Evolutionary conservation across 2,113 vertebrate species (phyloP), one percentile per base, ranked within the genome.

Genomic region (Tupaia tana): DNA sequence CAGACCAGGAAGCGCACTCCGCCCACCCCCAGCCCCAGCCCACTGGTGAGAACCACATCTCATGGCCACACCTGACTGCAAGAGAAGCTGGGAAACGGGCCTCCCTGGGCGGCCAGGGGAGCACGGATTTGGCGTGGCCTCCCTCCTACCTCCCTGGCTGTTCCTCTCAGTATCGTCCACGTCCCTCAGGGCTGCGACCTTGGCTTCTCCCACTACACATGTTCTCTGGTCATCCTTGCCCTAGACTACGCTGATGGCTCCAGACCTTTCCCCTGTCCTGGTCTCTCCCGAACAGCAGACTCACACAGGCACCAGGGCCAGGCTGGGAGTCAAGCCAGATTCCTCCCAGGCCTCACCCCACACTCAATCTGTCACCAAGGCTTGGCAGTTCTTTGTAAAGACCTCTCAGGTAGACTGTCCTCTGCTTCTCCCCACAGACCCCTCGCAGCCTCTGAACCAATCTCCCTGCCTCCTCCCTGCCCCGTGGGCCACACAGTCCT

Each of bases 391-490:
- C 78, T 24, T n/a, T 12, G 20, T 20, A 20, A 82, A 73, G 74
- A 15, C 19, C 64, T 73, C 86, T 12, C 54, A 15, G 12, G 1
- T 0, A 43, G 59, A 24, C 59, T 66, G 22, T 31, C 29, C 73
- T 58, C 25, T 16, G 16, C 79, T 59, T 31, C 63, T n/a, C 56
- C 70, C 29, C 0, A 19, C 29, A 22, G 29, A 12, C 22, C 61
- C 61, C 15, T 3, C 16, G 0, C 11, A 5, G 1, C 34, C 24
- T 16, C 43, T 6, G 43, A 43, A 43, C 0, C 43, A 43, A 43
- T 3, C 78, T 73, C 69, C 52, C 9, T 34, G n/a, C 6, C 63
- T 83, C 59, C 70, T 54, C 29, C 13, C 43, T 27, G 15, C 2
- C 79, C 75, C 63, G 54, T 61, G 59, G 43, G 61, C 79, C 52